phyloP scores from a whole-genome alignment of 2,797 vertebrate species.

The Ctenochaetus hawaiiensis region DNA sequence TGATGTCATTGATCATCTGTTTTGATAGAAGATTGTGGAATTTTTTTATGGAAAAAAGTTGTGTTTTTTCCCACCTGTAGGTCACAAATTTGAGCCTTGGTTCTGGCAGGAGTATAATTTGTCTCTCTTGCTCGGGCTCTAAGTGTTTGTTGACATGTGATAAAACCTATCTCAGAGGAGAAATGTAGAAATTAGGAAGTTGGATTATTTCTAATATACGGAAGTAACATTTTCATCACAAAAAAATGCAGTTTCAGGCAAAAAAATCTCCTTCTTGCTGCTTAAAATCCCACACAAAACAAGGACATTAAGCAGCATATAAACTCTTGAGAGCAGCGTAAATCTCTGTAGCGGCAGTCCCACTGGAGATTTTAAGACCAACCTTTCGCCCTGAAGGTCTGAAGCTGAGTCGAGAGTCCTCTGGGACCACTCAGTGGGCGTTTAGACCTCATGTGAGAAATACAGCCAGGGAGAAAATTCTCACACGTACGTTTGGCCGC shows the following conservation, averaged over 20 bases:
- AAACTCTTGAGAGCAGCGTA: background rate
- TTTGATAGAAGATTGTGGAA: too few species aligned
- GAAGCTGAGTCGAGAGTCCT: constrained; percentile 26
- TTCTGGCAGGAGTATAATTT: too few species aligned
- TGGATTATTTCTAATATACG: background rate
- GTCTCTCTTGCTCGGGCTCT: too few species aligned
- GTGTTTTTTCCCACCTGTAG: too few species aligned
- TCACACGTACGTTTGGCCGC: constrained; percentile 58
- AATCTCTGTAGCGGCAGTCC: constrained; percentile 12
- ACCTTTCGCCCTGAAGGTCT: constrained; percentile 42
- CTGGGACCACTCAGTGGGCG: constrained; percentile 42
- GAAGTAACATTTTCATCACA: too few species aligned
- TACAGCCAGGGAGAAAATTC: constrained; percentile 58
- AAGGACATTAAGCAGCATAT: constrained; percentile 3
- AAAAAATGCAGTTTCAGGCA: too few species aligned
- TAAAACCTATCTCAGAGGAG: too few species aligned
- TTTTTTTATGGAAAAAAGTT: too few species aligned
- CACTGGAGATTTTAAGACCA: constrained; percentile 33
- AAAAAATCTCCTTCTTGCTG: too few species aligned
- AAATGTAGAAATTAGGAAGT: background rate
- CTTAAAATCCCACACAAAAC: background rate
- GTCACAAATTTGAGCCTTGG: too few species aligned
- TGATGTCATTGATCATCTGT: too few species aligned
- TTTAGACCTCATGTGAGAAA: constrained; percentile 55
- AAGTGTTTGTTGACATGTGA: background rate